Percentiles rank a stretch among this genome's conserved stretches.
Evolutionary conservation across 2,888 invertebrate genomes (phyloP).

Genomic region (Andrena bucephala): DNA sequence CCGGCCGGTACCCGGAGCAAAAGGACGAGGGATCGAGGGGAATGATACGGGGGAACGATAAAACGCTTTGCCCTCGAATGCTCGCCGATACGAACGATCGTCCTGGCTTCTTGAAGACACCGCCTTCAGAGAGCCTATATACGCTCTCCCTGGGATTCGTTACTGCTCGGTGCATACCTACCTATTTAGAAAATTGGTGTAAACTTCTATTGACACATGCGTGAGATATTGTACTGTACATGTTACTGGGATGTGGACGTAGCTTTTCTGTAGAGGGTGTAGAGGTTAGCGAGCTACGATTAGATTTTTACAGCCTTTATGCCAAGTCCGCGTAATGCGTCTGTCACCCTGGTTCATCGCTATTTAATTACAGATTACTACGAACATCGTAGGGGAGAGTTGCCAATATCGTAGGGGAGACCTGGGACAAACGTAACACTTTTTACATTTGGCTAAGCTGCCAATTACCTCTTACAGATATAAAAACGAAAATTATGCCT

Average conservation of each 20-base stretch:
- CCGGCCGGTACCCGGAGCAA: conserved; percentile 40
- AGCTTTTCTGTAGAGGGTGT: too few relatives aligned
- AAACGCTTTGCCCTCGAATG: conserved; percentile 63
- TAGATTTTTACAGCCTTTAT: too few relatives aligned
- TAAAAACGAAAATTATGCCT: too few relatives aligned
- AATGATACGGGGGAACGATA: conserved; percentile 60
- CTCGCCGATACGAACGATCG: conserved; percentile 56
- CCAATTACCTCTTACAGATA: too few relatives aligned
- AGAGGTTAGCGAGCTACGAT: too few relatives aligned
- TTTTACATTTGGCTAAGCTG: too few relatives aligned
- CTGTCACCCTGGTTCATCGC: neutral
- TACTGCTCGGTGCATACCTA: neutral
- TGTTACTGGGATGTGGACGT: too few relatives aligned
- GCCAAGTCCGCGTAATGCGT: neutral
- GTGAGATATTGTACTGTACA: too few relatives aligned
- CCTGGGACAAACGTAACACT: too few relatives aligned
- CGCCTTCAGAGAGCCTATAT: conserved; percentile 24
- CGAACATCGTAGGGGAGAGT: neutral
- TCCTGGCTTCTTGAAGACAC: conserved; percentile 53
- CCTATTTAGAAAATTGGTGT: too few relatives aligned
- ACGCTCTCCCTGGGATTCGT: neutral
- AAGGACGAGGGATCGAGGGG: conserved; percentile 36
- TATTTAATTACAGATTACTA: neutral
- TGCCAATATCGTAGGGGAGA: too few relatives aligned
- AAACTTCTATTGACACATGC: too few relatives aligned